Conservation (phyloP, 2,888 invertebrate genomes). For the Aspidiotus destructor region DNA sequence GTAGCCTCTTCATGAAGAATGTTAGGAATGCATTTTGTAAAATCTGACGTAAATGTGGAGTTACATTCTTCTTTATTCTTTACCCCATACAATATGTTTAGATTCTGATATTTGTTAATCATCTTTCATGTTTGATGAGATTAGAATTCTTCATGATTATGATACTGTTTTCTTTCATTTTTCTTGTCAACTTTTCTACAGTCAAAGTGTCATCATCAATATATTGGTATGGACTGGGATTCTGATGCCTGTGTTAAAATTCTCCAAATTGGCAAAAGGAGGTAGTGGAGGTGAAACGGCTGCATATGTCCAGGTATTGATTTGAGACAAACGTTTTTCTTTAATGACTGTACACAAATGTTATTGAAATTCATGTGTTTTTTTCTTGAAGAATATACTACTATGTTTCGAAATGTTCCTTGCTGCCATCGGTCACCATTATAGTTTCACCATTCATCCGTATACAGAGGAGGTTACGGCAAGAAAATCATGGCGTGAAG, state of each 20-base stretch:
- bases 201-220: conserved; percentile 85
- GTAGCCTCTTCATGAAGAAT: too few relatives aligned
- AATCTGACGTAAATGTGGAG: too few relatives aligned
- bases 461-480: conserved; percentile 44
- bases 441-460: conserved; percentile 87
- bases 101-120: too few relatives aligned
- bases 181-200: conserved; percentile 41
- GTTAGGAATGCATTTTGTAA: too few relatives aligned
- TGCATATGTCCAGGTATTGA: conserved; percentile 63
- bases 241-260: conserved; percentile 65
- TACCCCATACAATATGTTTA: too few relatives aligned
- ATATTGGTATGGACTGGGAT: conserved; percentile 72
- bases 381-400: conserved; percentile 64
- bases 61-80: too few relatives aligned
- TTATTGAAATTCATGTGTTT: background rate
- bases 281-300: conserved; percentile 43
- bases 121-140: background rate
- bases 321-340: background rate
- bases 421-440: conserved; percentile 90
- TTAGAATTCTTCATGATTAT: conserved; percentile 17
- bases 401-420: conserved; percentile 98
- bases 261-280: conserved; percentile 49
- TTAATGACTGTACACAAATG: background rate
- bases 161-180: conserved; percentile 37
- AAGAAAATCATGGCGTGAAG: conserved; percentile 55